These are phyloP conservation scores for Drosophila tripunctata DNA, from an alignment of 2,888 invertebrate genomes.

Conservation along the genomic window DNA sequence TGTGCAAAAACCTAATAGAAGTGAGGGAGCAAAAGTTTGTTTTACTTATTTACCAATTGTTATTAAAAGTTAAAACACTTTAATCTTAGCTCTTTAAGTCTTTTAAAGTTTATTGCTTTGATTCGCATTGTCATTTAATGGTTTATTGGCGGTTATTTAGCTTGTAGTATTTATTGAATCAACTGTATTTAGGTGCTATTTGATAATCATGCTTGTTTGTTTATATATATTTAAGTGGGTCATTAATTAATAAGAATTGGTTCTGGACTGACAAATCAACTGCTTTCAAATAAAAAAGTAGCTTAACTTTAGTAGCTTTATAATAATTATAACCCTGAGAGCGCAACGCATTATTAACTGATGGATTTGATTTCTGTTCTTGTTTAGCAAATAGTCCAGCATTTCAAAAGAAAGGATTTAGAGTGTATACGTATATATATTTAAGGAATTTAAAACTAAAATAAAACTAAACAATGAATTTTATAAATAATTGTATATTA, in stretches of 20 bases:
- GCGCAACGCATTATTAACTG: constrained; percentile 24
- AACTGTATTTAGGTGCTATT: not conserved
- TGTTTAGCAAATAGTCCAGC: constrained; percentile 3
- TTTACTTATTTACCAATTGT: not conserved
- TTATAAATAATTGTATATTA: constrained; percentile 72
- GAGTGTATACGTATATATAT: constrained; percentile 1
- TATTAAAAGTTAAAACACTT: not conserved
- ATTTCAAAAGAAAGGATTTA: not conserved
- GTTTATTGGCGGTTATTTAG: constrained; percentile 31
- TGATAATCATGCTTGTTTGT: not conserved
- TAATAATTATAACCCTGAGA: constrained; percentile 47
- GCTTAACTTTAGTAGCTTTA: constrained; percentile 14
- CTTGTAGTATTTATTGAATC: constrained; percentile 24
- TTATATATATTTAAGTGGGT: constrained; percentile 1
- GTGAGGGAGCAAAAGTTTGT: not conserved
- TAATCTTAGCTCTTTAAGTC: constrained; percentile 35
- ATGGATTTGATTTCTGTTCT: not conserved
- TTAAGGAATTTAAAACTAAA: constrained; percentile 26
- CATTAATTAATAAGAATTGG: constrained; percentile 1
- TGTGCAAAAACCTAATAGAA: not conserved
- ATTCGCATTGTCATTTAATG: constrained; percentile 27
- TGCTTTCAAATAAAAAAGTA: too few relatives aligned
- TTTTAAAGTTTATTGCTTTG: constrained; percentile 53
- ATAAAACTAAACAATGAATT: constrained; percentile 41
- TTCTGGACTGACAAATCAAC: too few relatives aligned